Percentiles rank a stretch among this genome's conserved stretches.
Conservation (phyloP, 2,113 vertebrate genomes). For the Myrmecobius fasciatus region DNA sequence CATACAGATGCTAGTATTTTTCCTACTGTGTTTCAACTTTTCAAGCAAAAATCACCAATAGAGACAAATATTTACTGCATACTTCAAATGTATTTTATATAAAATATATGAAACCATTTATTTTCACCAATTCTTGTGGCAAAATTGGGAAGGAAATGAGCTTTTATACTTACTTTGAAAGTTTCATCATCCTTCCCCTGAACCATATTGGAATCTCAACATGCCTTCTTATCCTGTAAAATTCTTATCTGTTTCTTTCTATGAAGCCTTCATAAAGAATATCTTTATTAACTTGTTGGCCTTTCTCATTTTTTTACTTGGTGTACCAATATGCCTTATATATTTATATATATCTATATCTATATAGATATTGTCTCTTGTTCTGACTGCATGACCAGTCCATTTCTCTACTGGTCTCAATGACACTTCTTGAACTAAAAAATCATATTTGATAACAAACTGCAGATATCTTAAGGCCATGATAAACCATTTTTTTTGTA, state of each 20-base stretch:
- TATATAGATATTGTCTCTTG: too few species aligned
- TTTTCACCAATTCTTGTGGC: neutral
- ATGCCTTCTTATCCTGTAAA: neutral
- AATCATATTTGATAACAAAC: neutral
- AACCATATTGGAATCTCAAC: neutral
- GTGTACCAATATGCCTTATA: neutral
- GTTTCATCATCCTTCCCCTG: neutral
- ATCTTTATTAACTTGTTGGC: neutral
- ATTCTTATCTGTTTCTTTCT: neutral
- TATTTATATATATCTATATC: too few species aligned
- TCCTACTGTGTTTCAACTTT: conserved; percentile 10
- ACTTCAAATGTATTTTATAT: neutral
- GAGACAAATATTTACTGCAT: neutral
- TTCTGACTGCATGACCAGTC: neutral
- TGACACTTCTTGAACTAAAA: neutral
- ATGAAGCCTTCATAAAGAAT: neutral
- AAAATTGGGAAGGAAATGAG: neutral
- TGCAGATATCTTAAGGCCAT: neutral
- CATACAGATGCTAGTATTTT: neutral
- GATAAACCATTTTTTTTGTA: neutral
- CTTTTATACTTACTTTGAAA: neutral
- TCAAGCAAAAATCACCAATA: neutral
- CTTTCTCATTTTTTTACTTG: neutral
- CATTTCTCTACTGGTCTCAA: neutral
- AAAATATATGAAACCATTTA: neutral